phyloP scores from a whole-genome alignment of 1,140 invertebrate genomes.

The Aporrectodea caliginosa region DNA sequence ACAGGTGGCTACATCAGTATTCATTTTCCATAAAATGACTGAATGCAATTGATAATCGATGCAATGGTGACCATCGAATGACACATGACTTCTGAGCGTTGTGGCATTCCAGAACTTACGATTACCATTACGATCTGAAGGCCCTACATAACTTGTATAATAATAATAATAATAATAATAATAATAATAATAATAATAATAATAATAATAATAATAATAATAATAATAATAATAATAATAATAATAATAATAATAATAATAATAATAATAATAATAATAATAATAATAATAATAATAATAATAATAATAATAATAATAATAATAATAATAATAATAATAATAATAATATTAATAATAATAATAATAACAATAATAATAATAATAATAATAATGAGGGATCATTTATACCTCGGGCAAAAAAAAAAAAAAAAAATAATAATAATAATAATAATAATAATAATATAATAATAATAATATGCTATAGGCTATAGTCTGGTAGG shows the following conservation, averaged over 20 bases:
- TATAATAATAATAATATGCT: background rate
- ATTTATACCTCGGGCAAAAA: too few species aligned
- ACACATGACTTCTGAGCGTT: too few species aligned
- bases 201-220: background rate
- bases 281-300: constrained; percentile 11
- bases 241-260: background rate
- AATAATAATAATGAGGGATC: too few species aligned
- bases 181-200: too few species aligned
- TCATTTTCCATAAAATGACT: too few species aligned
- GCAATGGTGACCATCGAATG: too few species aligned
- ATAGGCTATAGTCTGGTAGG: background rate
- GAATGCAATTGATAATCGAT: too few species aligned
- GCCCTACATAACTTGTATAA: too few species aligned
- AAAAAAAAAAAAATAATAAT: too few species aligned
- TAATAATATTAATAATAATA: background rate
- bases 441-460: constrained; percentile 1
- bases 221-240: background rate
- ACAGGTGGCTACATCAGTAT: too few species aligned
- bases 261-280: background rate
- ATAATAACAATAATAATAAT: constrained; percentile 12
- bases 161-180: background rate
- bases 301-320: background rate
- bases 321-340: constrained; percentile 4
- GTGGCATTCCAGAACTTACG: too few species aligned
- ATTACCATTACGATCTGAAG: too few species aligned